Percentiles rank a stretch among this genome's conserved stretches.
Conservation (phyloP, 2,888 invertebrate genomes). For the Drosophila macrothrix region DNA sequence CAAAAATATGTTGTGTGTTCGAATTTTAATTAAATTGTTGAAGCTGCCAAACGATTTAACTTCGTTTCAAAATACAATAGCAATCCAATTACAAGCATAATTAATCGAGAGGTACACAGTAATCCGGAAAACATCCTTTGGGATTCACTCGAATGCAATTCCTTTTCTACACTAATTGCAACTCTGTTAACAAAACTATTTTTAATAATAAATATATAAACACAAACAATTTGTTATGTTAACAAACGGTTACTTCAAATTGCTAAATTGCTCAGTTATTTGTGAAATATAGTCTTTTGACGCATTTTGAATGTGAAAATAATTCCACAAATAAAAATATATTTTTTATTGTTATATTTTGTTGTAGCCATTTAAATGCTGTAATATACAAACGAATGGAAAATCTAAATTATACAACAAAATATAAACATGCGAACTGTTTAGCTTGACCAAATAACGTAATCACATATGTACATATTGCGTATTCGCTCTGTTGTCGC, state of each 20-base stretch:
- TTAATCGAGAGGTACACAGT: slow-evolving; percentile 14
- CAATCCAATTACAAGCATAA: slow-evolving; percentile 37
- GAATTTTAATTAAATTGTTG: slow-evolving; percentile 48
- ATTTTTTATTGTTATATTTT: not conserved
- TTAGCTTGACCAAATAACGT: not conserved
- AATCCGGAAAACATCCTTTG: not conserved
- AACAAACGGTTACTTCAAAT: not conserved
- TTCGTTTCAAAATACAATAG: slow-evolving; percentile 22
- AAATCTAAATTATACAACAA: not conserved
- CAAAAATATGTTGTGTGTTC: slow-evolving; percentile 13
- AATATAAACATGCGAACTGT: not conserved
- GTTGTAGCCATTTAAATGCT: not conserved
- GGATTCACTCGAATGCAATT: slow-evolving; percentile 3
- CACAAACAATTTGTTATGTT: slow-evolving; percentile 9
- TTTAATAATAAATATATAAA: slow-evolving; percentile 4
- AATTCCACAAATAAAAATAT: not conserved
- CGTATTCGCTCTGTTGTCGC: not conserved
- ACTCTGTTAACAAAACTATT: not conserved
- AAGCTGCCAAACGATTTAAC: slow-evolving; percentile 25
- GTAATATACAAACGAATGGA: not conserved
- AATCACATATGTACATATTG: not conserved
- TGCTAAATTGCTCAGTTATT: too few species aligned
- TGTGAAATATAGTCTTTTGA: too few species aligned
- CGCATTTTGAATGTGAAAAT: not conserved
- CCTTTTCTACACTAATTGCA: not conserved